Percentiles rank a stretch among this genome's conserved stretches.
Conservation (phyloP, 2,113 vertebrate species). For the Microtus richardsoni region DNA sequence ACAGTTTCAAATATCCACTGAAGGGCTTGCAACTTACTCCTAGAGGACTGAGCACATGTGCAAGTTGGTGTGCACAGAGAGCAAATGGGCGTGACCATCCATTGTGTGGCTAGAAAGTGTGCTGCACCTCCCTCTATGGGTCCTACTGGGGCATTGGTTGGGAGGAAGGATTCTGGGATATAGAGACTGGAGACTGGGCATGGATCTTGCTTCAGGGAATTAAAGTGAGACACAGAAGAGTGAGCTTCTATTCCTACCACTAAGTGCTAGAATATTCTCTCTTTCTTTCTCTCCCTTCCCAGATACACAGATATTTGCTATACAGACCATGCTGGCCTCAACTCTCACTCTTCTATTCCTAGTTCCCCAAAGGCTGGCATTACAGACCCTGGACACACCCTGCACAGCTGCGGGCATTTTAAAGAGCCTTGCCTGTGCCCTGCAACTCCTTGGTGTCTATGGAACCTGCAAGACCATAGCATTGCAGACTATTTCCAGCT, state of each 20-base stretch:
- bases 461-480: neutral
- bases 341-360: neutral
- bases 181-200: neutral
- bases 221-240: neutral
- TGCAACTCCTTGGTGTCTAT: neutral
- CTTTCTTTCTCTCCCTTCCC: neutral
- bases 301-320: neutral
- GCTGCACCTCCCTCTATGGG: neutral
- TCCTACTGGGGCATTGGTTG: too few relatives aligned
- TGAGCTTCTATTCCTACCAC: neutral
- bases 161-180: neutral
- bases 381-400: neutral
- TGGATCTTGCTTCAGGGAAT: neutral
- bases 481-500: neutral
- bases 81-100: neutral
- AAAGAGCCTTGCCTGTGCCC: neutral
- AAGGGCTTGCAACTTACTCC: neutral
- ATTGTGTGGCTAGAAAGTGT: neutral
- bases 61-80: neutral
- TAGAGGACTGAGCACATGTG: neutral
- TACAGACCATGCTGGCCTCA: neutral
- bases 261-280: neutral
- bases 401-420: neutral
- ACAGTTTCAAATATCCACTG: neutral
- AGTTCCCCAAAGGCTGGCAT: neutral